A percentile compares a stretch with the other conserved stretches of the same genome.
Evolutionary conservation across 2,113 vertebrate genomes (phyloP).

Genomic region (Progne subis): DNA sequence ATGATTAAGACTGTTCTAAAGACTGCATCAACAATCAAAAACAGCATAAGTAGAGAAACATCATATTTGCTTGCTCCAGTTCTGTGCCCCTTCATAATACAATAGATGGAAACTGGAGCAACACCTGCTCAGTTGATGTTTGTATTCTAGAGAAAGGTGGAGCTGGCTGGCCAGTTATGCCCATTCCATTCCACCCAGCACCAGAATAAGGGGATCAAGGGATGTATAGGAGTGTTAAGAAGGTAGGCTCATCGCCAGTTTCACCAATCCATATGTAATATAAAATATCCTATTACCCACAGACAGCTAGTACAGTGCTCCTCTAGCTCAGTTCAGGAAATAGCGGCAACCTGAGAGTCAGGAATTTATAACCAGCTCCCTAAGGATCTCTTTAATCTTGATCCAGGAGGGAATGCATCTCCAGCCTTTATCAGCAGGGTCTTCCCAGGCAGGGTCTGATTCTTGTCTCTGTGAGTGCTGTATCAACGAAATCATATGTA

Average conservation of each 20-base stretch:
- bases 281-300: neutral
- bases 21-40: neutral
- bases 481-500: constrained; percentile 17
- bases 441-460: constrained; percentile 39
- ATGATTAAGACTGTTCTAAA: neutral
- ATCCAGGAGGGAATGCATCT: constrained; percentile 52
- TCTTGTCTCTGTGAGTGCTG: constrained; percentile 18
- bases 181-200: neutral
- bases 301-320: neutral
- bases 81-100: neutral
- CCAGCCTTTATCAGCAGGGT: constrained; percentile 52
- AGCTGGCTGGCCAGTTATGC: neutral
- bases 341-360: constrained; percentile 48
- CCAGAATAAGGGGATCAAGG: neutral
- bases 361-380: constrained; percentile 56
- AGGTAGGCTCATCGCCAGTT: neutral
- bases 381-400: constrained; percentile 53
- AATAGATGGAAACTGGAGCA: neutral
- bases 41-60: neutral
- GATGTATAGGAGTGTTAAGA: neutral
- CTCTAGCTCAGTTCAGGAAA: constrained; percentile 42
- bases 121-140: neutral
- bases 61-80: neutral
- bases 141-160: neutral
- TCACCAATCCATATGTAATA: neutral